Conservation (phyloP, 2,888 invertebrate species). For the Fragum whitleyi region DNA sequence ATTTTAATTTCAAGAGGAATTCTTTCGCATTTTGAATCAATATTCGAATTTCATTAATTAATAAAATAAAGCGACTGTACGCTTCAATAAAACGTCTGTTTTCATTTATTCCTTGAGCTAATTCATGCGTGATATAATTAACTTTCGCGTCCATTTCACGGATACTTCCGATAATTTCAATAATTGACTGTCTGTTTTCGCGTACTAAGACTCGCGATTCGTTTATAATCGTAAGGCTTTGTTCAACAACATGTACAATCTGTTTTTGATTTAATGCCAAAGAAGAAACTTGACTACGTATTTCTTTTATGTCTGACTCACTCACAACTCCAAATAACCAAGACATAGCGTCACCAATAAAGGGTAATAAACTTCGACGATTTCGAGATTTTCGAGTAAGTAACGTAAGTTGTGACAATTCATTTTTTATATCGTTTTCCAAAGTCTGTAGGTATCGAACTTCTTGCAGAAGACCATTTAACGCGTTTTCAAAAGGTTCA, state of each 20-base stretch:
- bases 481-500: neutral
- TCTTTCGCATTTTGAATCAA: no score
- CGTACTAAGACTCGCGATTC: neutral
- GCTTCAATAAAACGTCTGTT: no score
- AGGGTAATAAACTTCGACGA: neutral
- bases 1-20: no score
- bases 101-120: no score
- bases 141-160: neutral
- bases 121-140: no score
- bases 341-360: neutral
- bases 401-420: neutral
- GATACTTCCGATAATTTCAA: neutral
- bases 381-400: neutral
- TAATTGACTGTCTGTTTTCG: slow-evolving; percentile 1
- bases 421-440: neutral
- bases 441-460: neutral
- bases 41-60: no score
- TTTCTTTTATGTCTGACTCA: neutral
- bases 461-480: neutral
- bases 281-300: neutral
- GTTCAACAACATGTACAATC: slow-evolving; percentile 4
- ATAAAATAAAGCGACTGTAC: no score
- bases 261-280: neutral
- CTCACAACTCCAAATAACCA: neutral
- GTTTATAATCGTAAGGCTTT: neutral